These are phyloP conservation scores for Petrocephalus schoutedeni DNA, from an alignment of 2,797 vertebrate genomes.

Conservation along the genomic window DNA sequence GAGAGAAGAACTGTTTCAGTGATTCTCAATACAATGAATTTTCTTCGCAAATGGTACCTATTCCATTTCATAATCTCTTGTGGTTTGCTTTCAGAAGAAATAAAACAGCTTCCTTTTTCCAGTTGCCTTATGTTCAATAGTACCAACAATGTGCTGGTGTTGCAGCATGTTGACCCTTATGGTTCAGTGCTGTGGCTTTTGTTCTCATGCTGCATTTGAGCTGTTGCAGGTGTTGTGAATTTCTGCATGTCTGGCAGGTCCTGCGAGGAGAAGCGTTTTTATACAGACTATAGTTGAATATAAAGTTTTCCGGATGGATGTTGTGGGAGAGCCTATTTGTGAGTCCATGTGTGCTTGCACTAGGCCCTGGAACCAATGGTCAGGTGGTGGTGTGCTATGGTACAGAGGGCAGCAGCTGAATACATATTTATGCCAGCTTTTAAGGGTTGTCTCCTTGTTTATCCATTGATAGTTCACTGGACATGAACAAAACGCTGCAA, in stretches of 20 bases:
- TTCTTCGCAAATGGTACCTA: background rate
- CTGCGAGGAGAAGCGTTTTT: slow-evolving; percentile 1
- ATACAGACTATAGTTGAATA: background rate
- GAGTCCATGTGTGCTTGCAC: background rate
- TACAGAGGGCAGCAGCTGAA: background rate
- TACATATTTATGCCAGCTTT: background rate
- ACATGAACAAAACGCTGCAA: background rate
- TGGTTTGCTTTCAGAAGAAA: background rate
- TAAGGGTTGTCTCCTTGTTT: background rate
- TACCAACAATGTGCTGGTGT: background rate
- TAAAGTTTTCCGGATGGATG: no score
- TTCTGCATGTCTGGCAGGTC: background rate
- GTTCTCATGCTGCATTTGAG: background rate
- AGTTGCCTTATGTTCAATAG: background rate
- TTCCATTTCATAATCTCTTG: background rate
- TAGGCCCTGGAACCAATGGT: background rate
- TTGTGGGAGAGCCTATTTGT: background rate
- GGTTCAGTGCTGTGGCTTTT: background rate
- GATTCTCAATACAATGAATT: background rate
- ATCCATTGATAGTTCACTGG: background rate
- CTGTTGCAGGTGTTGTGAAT: background rate
- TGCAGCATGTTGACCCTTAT: background rate
- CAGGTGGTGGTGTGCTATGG: background rate
- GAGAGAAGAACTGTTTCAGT: background rate
- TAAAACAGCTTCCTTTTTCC: background rate